Evolutionary conservation across 2,113 vertebrate genomes (phyloP).

Genomic region (Lepus americanus): DNA sequence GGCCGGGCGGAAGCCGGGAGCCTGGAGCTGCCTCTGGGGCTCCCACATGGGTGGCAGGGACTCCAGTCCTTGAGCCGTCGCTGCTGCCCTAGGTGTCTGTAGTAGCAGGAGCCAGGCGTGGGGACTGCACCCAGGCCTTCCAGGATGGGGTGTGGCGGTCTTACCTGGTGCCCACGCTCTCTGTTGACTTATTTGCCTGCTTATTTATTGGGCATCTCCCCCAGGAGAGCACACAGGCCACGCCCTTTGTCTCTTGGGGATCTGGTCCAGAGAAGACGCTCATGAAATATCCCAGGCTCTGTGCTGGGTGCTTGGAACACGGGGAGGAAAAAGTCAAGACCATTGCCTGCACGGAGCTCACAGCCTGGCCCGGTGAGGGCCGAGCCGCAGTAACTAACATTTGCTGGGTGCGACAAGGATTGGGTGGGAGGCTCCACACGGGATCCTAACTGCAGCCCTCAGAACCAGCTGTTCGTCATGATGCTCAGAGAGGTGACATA

Average conservation of each 20-base stretch:
- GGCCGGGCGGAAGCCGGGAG: no score
- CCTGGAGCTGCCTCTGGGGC: no score
- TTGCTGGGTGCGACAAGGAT: neutral
- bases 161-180: neutral
- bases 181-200: neutral
- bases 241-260: neutral
- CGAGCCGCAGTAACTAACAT: neutral
- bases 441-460: neutral
- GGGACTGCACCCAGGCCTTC: no score
- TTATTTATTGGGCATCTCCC: neutral
- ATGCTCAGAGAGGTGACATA: conserved; percentile 43
- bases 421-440: neutral
- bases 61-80: no score
- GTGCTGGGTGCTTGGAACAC: neutral
- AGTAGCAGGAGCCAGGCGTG: no score
- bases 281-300: neutral
- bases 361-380: neutral
- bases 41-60: no score
- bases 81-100: no score
- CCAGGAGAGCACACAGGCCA: neutral
- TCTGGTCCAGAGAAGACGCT: neutral
- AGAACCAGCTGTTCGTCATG: neutral
- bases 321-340: neutral
- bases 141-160: no score
- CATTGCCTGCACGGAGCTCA: neutral